phyloP scores from a whole-genome alignment of 35 echinoderm and acorn worm species.

The Holothuria glaberrima region DNA sequence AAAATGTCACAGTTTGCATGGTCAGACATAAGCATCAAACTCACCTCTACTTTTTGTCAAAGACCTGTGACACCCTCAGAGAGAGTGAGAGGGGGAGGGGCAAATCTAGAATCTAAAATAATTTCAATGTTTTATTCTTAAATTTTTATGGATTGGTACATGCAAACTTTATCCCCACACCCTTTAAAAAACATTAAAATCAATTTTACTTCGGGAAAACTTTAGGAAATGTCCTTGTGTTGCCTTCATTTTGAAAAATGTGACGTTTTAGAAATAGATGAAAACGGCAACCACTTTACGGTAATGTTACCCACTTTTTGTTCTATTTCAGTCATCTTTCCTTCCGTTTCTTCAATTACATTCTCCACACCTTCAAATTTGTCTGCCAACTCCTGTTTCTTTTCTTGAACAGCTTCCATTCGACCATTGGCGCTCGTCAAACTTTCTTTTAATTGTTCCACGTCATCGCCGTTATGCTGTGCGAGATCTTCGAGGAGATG shows the following conservation, averaged over 20 bases:
- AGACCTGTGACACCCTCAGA: too few species aligned
- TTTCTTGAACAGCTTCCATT: constrained; percentile 42
- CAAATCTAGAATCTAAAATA: too few species aligned
- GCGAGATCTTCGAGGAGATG: constrained; percentile 58
- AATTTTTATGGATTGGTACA: too few species aligned
- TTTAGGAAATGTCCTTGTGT: too few species aligned
- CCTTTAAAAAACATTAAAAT: too few species aligned
- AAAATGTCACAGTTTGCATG: not conserved
- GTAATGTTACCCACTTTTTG: constrained; percentile 58
- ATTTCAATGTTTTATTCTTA: too few species aligned
- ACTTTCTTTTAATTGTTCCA: constrained; percentile 61
- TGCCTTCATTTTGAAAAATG: too few species aligned
- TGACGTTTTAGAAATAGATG: not conserved
- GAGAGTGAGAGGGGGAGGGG: too few species aligned
- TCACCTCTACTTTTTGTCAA: too few species aligned
- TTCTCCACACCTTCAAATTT: constrained; percentile 67
- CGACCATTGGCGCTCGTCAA: constrained; percentile 48
- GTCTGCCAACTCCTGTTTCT: constrained; percentile 56
- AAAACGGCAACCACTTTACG: not conserved
- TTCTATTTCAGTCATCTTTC: constrained; percentile 82
- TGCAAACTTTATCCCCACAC: too few species aligned
- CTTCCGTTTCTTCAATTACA: constrained; percentile 78
- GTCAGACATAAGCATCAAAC: too few species aligned
- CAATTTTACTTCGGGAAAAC: too few species aligned
- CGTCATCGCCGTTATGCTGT: constrained; percentile 35